Base-by-base conservation (phyloP, 2,888 invertebrate genomes). In the Ornithoptera priamus region DNA sequence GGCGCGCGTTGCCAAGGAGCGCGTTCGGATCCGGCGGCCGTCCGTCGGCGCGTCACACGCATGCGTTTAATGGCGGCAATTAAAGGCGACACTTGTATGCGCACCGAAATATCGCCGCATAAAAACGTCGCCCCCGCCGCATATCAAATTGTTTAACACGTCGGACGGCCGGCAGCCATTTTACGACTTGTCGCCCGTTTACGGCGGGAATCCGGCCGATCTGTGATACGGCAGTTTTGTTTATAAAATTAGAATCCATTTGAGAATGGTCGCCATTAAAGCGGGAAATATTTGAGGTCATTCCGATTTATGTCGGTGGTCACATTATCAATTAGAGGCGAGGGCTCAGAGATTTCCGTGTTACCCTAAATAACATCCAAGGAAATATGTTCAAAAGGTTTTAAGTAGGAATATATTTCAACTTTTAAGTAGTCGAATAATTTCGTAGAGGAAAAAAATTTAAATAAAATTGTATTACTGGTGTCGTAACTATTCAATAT, bases 71-170 rank as follows among this genome's bases (percentile, higher is more conserved):
- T 89, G 85, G 85, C 78, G 75, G 86, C 87, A 90, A 91, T 92
- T 92, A 90, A 90, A 87, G 81, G 81, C 81, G 84, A 83, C 84
- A 84, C 84, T 85, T 81, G 81, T 80, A 77, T 76, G 78, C 80
- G 83, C 80, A 89, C 89, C 86, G 83, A 90, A 89, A 90, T 90
- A 90, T 89, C 85, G 84, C 81, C 81, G 81, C 85, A 88, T 91
- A 89, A 90, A 89, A 88, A 87, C 80, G 87, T 87, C 88, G 84
- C 82, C 85, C 83, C 83, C 82, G 84, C 84, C 84, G 84, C 85
- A 85, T 88, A 88, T 90, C 90, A 87, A 88, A 89, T 89, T 89
- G 88, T 89, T 88, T 87, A 87, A 89, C 90, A 88, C 89, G 81
- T 88, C 85, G 84, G 84, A 75, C 78, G 75, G 76, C 76, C 78